These are phyloP conservation scores for Brachionus koreanus DNA, from an alignment of 1,140 invertebrate species.

Conservation along the genomic window DNA sequence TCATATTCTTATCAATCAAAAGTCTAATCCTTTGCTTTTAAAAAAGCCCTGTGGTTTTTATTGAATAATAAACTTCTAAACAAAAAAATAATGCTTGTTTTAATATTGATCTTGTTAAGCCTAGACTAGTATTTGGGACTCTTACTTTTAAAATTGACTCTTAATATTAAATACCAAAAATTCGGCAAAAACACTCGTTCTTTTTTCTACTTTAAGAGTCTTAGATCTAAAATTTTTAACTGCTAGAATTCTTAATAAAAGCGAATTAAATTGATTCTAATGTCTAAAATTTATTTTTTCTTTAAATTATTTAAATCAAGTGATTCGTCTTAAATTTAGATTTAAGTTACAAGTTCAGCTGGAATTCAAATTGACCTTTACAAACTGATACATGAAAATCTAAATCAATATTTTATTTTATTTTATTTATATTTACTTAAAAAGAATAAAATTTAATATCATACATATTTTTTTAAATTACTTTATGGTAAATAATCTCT, in stretches of 20 bases:
- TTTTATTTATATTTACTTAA: too few relatives aligned
- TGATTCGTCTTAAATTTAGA: background rate
- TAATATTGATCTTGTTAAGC: background rate
- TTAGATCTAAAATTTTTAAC: too few relatives aligned
- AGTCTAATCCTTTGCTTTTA: background rate
- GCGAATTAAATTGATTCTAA: background rate
- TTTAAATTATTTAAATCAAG: background rate
- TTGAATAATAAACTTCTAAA: background rate
- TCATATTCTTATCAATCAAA: background rate
- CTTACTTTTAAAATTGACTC: background rate
- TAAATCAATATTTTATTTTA: too few relatives aligned
- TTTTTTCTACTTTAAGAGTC: too few relatives aligned
- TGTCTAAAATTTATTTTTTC: background rate
- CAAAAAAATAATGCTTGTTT: background rate
- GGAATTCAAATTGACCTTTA: background rate
- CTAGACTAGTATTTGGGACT: background rate
- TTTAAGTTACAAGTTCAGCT: background rate
- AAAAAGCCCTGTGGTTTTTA: background rate
- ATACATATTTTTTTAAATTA: background rate
- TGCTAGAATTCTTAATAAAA: too few relatives aligned
- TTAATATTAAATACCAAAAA: background rate
- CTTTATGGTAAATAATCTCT: background rate
- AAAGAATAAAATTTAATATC: too few relatives aligned
- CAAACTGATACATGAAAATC: background rate
- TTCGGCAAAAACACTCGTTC: too few relatives aligned